Evolutionary conservation across 2,888 invertebrate genomes (phyloP), one percentile per base, ranked within the genome.

Genomic region (Colletes collaris): DNA sequence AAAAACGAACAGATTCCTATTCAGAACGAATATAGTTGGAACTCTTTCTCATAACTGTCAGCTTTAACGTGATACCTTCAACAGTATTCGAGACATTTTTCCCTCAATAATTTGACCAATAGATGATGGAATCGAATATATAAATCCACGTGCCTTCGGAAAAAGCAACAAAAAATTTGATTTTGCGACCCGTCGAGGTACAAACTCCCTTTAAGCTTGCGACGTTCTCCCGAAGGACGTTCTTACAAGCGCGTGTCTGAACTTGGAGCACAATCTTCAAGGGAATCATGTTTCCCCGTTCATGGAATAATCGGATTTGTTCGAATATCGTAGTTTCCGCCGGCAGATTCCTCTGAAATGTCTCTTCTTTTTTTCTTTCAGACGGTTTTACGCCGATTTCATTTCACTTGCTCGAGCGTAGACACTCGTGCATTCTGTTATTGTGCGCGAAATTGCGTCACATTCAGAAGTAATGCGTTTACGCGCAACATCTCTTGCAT

Each of bases 251-350:
- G 40, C 40, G 44, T 46, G 44, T 2, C 44, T 46, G 46, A 66
- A 58, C 46, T 27, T 13, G 49, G 56, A 72, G 50, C 11, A 53
- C 27, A 53, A 46, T 70, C 53, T 19, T 44, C 44, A 2, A 50
- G 60, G 46, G 49, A 58, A 76, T 63, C 37, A 49, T 63, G 55
- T 16, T 55, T 69, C 27, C 10, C 6, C 49, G 40, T 53, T 16
- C 16, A 52, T 1, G 35, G 40, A 62, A 66, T 46, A 73, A 73
- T 84, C 60, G 52, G 40, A 78, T 74, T 79, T 52, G 16, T 37
- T 60, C 11, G 37, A 49, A 69, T 79, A 73, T 64, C n/a, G 44
- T 19, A 55, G 53, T 49, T 59, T 37, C n/a, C n/a, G 3, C 35
- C 13, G 35, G 59, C 55, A 59, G 64, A 74, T 27, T 65, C 74